These are phyloP conservation scores for Ammospiza caudacuta DNA, from an alignment of 2,113 vertebrate genomes.

Conservation along the genomic window DNA sequence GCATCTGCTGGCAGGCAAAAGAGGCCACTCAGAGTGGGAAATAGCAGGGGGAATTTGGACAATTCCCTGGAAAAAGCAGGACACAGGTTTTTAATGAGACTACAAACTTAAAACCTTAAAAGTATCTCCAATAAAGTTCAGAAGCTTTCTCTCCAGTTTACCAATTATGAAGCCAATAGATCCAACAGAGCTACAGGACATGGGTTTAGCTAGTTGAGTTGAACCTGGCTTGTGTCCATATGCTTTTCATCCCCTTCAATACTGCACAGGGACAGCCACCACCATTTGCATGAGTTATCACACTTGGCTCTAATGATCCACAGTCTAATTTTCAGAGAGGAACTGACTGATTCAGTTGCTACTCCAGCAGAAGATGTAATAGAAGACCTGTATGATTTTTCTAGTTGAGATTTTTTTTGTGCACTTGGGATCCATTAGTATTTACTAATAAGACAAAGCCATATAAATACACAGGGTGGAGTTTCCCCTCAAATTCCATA, in stretches of 20 bases:
- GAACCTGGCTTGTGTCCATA: not conserved
- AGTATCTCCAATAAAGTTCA: not conserved
- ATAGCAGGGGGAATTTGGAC: not conserved
- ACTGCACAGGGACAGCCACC: not conserved
- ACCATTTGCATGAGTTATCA: not conserved
- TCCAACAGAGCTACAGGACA: not conserved
- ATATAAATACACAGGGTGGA: not conserved
- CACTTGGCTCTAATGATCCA: not conserved
- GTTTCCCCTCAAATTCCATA: not conserved
- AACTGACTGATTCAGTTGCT: not conserved
- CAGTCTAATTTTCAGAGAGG: not conserved
- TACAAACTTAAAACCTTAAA: not conserved
- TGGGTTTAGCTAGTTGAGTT: not conserved
- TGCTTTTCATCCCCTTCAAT: not conserved
- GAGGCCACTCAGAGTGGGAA: not conserved
- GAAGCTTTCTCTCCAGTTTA: not conserved
- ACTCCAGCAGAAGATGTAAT: not conserved
- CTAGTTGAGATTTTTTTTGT: not conserved
- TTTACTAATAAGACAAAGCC: not conserved
- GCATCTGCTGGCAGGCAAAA: not conserved
- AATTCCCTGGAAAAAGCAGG: no score
- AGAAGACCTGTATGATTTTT: not conserved
- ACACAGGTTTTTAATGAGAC: not conserved
- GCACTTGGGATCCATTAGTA: not conserved
- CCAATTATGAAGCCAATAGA: not conserved